Base-by-base conservation (phyloP, 2,888 invertebrate genomes). In the Syritta pipiens region DNA sequence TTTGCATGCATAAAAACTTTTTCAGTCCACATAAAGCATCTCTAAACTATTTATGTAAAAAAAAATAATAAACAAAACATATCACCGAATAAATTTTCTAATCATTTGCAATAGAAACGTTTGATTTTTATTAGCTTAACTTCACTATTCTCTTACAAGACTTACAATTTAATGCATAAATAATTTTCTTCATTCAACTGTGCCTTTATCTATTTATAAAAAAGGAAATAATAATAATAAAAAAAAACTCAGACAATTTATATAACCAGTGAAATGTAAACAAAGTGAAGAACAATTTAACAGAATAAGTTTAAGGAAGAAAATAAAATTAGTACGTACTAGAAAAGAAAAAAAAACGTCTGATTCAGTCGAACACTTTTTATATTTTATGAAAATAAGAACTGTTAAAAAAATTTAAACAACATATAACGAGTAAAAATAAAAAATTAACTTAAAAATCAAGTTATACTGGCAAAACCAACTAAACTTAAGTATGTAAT, bases 191-290 rank as follows among this genome's bases (percentile, higher is more conserved):
- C 26, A 72, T 63, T 72, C 48, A 72, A 72, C 72, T 72, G 72
- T 72, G 72, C 63, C 72, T 72, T 72, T 72, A 55, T 72, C 55
- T 57, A 57, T 48, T 63, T 49, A 63, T 48, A 55, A 55, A 19
- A 17, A 59, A 26, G 37, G 0, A 68, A 57, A 37, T 12, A 14
- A 59, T 51, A 12, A 37, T 40, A 68, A 20, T 19, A 19, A 57
- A 26, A 14, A 24, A 9, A 42, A 35, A 44, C 3, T 26, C 9
- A 6, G 28, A 35, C 51, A 44, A 17, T 2, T n/a, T n/a, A 28
- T 46, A 46, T 7, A 51, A 40, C 22, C 10, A 14, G 9, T 24
- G 5, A 35, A 35, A 37, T 20, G 19, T 37, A 35, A 9, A 22
- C n/a, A n/a, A 22, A 24, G 20, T 6, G 0, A 37, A 17, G 14